These are phyloP conservation scores for Alectura lathami DNA, from an alignment of 2,113 vertebrate genomes.

Conservation along the genomic window DNA sequence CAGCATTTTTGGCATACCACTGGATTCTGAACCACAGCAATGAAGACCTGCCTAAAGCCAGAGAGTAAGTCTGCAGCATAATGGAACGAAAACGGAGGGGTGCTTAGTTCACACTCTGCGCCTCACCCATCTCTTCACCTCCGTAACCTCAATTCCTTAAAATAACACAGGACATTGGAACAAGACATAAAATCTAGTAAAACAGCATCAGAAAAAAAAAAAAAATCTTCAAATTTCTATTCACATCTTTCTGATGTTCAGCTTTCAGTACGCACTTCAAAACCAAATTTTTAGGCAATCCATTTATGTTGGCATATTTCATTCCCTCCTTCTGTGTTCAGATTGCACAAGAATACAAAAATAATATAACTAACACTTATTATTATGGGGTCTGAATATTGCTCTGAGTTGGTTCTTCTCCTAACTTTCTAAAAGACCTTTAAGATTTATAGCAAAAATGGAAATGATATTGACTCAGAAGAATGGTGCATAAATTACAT, in stretches of 20 bases:
- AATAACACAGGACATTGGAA: not conserved
- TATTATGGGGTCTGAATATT: not conserved
- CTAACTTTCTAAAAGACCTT: not conserved
- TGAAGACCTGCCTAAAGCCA: not conserved
- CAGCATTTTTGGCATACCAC: not conserved
- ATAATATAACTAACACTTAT: not conserved
- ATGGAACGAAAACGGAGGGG: not conserved
- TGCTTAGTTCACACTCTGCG: not conserved
- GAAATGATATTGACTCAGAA: not conserved
- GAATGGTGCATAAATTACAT: not conserved
- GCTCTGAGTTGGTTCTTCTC: not conserved
- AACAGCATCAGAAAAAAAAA: not conserved
- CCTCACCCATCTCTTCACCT: not conserved
- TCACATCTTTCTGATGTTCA: not conserved
- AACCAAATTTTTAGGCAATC: not conserved
- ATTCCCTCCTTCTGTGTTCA: not conserved
- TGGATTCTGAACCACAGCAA: not conserved
- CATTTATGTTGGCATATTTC: not conserved
- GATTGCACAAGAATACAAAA: not conserved
- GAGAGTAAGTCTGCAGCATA: not conserved
- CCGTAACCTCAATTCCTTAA: not conserved
- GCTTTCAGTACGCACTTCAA: not conserved
- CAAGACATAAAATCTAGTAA: not conserved
- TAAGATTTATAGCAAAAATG: not conserved
- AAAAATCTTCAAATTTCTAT: not conserved